phyloP scores from a whole-genome alignment of 2,888 invertebrate genomes.

The Sylvicola cinctus region DNA sequence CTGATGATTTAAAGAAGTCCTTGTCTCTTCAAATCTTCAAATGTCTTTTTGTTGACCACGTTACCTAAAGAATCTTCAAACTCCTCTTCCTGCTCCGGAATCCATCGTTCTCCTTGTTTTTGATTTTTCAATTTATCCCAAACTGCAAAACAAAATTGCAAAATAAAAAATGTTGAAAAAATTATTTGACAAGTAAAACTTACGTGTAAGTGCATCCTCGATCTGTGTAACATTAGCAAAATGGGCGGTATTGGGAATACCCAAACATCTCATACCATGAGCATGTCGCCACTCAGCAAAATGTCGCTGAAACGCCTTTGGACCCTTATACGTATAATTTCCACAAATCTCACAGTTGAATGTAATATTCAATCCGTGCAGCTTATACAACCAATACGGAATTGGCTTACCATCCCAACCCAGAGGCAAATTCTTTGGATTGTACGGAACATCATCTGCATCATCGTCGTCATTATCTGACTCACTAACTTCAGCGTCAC shows the following conservation, averaged over 20 bases:
- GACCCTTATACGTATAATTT: constrained; percentile 94
- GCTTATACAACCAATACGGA: constrained; percentile 97
- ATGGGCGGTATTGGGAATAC: constrained; percentile 98
- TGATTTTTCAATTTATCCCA: constrained; percentile 96
- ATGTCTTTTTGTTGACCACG: constrained; percentile 96
- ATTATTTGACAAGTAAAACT: constrained; percentile 20
- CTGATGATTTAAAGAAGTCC: constrained; percentile 81
- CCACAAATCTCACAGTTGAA: constrained; percentile 99
- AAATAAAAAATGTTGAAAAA: too few species aligned
- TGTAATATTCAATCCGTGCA: constrained; percentile 96
- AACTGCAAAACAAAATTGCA: constrained; percentile 31
- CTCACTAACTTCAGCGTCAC: constrained; percentile 73
- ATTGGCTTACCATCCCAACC: constrained; percentile 96
- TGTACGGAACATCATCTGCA: constrained; percentile 91
- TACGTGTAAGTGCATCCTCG: constrained; percentile 85
- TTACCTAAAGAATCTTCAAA: constrained; percentile 98
- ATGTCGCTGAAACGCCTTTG: constrained; percentile 97
- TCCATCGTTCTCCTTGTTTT: constrained; percentile 90
- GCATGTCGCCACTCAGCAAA: constrained; percentile 87
- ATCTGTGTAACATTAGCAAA: constrained; percentile 99
- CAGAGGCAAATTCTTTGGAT: constrained; percentile 96
- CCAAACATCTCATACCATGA: constrained; percentile 94
- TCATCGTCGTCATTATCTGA: constrained; percentile 67
- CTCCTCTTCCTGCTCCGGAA: constrained; percentile 93
- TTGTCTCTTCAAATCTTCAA: constrained; percentile 94